These are phyloP conservation scores for Lacerta viridis DNA, from an alignment of 2,797 vertebrate species.

Conservation along the genomic window DNA sequence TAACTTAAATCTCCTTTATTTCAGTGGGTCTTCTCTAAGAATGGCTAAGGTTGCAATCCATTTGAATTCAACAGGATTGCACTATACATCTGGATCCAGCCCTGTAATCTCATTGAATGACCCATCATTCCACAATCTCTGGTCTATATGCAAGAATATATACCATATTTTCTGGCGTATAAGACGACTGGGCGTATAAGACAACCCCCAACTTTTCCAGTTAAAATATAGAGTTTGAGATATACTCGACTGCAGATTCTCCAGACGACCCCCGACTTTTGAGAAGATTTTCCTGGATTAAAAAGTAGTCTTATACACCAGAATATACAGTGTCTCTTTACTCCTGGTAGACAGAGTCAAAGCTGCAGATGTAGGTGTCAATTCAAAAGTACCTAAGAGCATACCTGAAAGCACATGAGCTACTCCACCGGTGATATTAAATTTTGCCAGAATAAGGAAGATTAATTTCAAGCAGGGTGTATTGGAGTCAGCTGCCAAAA, in stretches of 20 bases:
- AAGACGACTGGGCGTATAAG: no score
- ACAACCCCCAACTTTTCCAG: no score
- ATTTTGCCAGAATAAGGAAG: background rate
- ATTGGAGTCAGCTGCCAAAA: background rate
- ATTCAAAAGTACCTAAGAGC: background rate
- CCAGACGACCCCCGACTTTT: no score
- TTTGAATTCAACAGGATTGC: no score
- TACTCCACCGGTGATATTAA: background rate
- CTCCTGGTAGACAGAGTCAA: background rate
- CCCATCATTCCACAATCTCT: background rate
- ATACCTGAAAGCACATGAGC: background rate
- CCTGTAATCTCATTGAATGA: background rate
- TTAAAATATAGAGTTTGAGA: no score
- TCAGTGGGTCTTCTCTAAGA: no score
- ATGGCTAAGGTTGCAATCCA: no score
- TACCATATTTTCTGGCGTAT: background rate
- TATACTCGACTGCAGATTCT: no score
- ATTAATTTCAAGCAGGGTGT: constrained; percentile 2
- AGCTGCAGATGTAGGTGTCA: background rate
- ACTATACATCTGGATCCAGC: no score
- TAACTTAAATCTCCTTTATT: no score
- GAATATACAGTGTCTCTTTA: background rate
- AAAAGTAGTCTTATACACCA: no score
- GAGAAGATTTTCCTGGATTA: no score
- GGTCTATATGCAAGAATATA: background rate